Conservation (phyloP, 2,113 vertebrate species). For the Prionailurus viverrinus region DNA sequence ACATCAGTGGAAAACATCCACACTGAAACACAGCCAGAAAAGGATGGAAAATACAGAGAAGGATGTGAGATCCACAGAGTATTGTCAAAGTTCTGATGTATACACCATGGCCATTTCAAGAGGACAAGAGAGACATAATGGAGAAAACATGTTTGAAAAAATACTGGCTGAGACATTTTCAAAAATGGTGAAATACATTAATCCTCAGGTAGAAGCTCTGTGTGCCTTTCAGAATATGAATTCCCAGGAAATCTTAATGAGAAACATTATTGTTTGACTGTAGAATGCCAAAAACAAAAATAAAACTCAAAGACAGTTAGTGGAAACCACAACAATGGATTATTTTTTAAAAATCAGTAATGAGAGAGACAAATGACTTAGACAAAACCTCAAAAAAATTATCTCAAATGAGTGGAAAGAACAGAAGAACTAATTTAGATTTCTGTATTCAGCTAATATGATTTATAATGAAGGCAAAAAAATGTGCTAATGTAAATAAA, state of each 20-base stretch:
- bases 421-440: not conserved
- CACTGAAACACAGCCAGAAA: not conserved
- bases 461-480: not conserved
- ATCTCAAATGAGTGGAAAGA: not conserved
- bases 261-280: not conserved
- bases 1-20: not conserved
- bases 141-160: not conserved
- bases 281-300: not conserved
- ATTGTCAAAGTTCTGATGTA: not conserved
- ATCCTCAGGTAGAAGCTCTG: not conserved
- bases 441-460: not conserved
- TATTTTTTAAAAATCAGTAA: not conserved
- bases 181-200: not conserved
- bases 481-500: not conserved
- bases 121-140: too few species aligned
- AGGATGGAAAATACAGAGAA: not conserved
- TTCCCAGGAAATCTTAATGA: not conserved
- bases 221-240: not conserved
- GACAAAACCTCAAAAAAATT: not conserved
- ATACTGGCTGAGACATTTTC: not conserved
- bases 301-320: not conserved
- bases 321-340: not conserved
- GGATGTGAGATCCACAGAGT: too few species aligned
- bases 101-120: not conserved
- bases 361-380: not conserved